Conservation (phyloP, 2,797 vertebrate species). For the Sebastes dallii region DNA sequence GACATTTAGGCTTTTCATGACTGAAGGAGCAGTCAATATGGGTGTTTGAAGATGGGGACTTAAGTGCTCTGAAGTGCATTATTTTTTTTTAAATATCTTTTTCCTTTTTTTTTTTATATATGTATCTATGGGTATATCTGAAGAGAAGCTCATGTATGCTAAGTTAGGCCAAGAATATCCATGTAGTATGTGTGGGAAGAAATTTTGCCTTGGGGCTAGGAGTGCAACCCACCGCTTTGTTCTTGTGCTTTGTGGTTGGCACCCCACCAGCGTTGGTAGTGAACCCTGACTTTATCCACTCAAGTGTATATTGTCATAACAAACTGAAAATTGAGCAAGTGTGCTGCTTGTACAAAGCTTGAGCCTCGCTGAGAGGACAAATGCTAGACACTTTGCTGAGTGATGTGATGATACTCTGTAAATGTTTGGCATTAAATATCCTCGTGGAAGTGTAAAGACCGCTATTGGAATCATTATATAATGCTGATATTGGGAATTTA, state of each 20-base stretch:
- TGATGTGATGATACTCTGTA: not conserved
- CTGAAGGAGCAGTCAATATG: conserved; percentile 7
- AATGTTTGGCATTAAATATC: not conserved
- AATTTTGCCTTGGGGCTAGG: not conserved
- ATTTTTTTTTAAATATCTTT: not conserved
- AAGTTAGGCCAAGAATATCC: not conserved
- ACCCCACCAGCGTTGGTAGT: not conserved
- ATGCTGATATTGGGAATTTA: not conserved
- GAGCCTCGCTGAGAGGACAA: not conserved
- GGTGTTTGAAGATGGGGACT: conserved; percentile 4
- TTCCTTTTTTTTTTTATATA: not conserved
- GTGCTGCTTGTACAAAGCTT: not conserved
- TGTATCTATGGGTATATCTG: not conserved
- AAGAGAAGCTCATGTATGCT: not conserved
- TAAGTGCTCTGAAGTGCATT: not conserved
- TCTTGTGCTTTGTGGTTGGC: not conserved
- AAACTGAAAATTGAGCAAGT: not conserved
- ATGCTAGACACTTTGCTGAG: not conserved
- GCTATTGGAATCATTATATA: not conserved
- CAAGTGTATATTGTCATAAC: not conserved
- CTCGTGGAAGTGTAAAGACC: not conserved
- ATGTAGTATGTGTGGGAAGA: not conserved
- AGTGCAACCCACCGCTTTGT: not conserved
- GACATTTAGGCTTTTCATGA: conserved; percentile 40
- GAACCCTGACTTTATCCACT: not conserved